These are phyloP conservation scores for Knipowitschia caucasica DNA, from an alignment of 2,797 vertebrate genomes.

Conservation along the genomic window DNA sequence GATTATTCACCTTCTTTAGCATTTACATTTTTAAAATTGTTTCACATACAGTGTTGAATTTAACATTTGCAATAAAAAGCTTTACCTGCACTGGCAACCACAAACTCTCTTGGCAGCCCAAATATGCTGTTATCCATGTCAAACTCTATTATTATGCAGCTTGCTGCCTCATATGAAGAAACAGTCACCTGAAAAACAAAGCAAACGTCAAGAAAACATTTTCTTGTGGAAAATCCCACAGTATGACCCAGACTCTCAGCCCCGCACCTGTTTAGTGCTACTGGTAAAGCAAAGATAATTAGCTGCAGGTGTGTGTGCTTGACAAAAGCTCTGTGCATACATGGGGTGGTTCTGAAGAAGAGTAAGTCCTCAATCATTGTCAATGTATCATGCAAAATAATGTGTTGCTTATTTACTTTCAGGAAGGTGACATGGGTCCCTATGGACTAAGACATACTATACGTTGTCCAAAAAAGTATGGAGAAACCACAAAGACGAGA, in stretches of 20 bases:
- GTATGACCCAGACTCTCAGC: neutral
- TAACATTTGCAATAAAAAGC: neutral
- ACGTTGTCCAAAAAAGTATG: conserved; percentile 67
- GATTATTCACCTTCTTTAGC: neutral
- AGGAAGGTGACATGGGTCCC: conserved; percentile 56
- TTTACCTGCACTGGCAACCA: conserved; percentile 92
- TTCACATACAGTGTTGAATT: too few relatives aligned
- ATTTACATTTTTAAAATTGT: too few relatives aligned
- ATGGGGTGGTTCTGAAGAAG: neutral
- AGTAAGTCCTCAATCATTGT: conserved; percentile 29
- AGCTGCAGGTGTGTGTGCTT: conserved; percentile 56
- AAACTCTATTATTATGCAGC: conserved; percentile 83
- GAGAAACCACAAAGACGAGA: conserved; percentile 54
- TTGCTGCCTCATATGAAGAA: conserved; percentile 82
- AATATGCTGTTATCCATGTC: conserved; percentile 93
- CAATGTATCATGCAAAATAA: neutral
- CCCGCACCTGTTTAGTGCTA: neutral
- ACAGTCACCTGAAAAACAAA: conserved; percentile 81
- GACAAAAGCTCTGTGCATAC: conserved; percentile 23
- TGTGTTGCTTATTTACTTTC: conserved; percentile 22
- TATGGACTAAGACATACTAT: conserved; percentile 60
- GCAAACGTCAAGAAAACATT: neutral
- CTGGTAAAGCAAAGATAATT: conserved; percentile 27
- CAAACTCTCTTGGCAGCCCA: conserved; percentile 90
- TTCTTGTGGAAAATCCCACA: neutral